Evolutionary conservation across 37 sponge, comb jelly and placozoan genomes (phyloP), one percentile per base, ranked within the genome.

Genomic region (Halichondria panicea): DNA sequence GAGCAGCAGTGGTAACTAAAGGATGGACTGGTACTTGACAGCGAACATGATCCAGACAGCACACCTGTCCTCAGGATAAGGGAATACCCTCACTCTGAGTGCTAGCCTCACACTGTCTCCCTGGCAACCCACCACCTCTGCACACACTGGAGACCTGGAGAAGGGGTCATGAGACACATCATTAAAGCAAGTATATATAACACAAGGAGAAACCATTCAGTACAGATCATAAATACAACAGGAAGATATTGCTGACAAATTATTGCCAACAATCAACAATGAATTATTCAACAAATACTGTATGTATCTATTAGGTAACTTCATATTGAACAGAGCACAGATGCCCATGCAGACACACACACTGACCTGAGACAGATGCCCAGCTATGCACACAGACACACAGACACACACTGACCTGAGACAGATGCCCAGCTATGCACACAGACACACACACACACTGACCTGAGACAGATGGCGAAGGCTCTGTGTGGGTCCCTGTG

Each of bases 1-100:
- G 50, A 30, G 48, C n/a, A n/a, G n/a, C n/a, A 24, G 19, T 68
- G 43, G 24, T 33, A 50, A 64, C 72, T 62, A 97, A 36, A 94
- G 42, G 32, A 96, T 72, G 8, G 89, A 91, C 2, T 70, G 69
- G 71, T 99, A 99, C 32, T 80, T 85, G 37, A 88, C 88, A 32
- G 99, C 99, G 53, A 96, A 87, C 99, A 99, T 99, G 27, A 96
- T 62, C 99, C 99, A 99, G 37, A 93, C 94, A 38, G 96, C 96
- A 36, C 58, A 63, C 25, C 91, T 77, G 36, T 89, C 83, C 74
- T 99, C 99, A 21, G 99, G 92, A 66, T 99, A 99, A 37, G 57
- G 35, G 70, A 66, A 88, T 30, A 96, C 72, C 31, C 72, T 78
- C 31, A 89, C 89, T 13, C 97, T 81, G 38, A 99, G 66, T 12